These are phyloP conservation scores for Etheostoma perlongum DNA, from an alignment of 2,797 vertebrate species.

Conservation along the genomic window DNA sequence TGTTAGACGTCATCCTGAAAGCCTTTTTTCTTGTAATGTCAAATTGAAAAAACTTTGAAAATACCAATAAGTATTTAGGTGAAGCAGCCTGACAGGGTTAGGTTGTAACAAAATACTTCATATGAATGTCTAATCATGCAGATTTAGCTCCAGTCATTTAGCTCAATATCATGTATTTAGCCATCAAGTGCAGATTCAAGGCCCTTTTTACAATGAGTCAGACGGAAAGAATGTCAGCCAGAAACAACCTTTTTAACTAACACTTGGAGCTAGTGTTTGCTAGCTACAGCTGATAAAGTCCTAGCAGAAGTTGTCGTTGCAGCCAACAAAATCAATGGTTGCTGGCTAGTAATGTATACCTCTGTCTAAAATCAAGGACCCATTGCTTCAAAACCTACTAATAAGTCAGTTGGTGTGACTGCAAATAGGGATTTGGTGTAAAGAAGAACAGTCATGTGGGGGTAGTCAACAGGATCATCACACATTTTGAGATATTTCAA, in stretches of 20 bases:
- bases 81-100: background rate
- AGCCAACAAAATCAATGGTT: background rate
- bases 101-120: background rate
- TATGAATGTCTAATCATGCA: background rate
- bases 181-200: too few relatives aligned
- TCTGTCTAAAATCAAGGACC: background rate
- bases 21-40: background rate
- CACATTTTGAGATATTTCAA: background rate
- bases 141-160: background rate
- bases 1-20: background rate
- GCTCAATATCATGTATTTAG: background rate
- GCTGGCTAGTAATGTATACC: background rate
- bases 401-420: background rate
- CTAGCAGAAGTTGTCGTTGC: background rate
- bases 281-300: background rate
- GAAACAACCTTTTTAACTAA: background rate
- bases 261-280: background rate
- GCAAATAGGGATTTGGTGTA: background rate
- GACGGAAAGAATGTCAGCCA: background rate
- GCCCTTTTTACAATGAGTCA: background rate
- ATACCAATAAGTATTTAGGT: background rate
- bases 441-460: background rate
- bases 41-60: background rate
- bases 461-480: background rate
- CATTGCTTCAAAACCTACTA: background rate